Percentiles rank a stretch among this genome's conserved stretches.
These are phyloP conservation scores for Himalopsyche japonica DNA, from an alignment of 2,888 invertebrate species.

Conservation along the genomic window DNA sequence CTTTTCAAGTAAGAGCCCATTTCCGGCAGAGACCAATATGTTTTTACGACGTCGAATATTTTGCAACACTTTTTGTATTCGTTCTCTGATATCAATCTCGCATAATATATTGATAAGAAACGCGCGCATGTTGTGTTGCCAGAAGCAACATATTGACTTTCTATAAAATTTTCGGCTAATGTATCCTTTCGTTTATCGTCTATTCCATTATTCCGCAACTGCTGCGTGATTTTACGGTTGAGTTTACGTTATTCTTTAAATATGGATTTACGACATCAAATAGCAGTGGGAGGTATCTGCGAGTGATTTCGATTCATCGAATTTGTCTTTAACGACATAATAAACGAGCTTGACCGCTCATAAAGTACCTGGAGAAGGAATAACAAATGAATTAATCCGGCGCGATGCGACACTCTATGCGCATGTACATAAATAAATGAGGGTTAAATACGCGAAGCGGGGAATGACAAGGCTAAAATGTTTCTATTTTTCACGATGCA, in stretches of 20 bases:
- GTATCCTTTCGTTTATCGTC: background rate
- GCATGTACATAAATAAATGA: background rate
- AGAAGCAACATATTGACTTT: background rate
- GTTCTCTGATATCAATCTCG: background rate
- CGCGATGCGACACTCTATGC: background rate
- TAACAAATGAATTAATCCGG: background rate
- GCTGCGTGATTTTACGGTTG: constrained; percentile 1
- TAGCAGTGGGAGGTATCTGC: background rate
- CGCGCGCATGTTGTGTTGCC: background rate
- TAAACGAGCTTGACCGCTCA: background rate
- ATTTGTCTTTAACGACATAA: background rate
- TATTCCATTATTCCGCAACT: background rate
- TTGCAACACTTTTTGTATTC: background rate
- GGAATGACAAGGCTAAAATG: background rate
- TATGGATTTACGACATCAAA: background rate
- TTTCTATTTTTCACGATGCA: background rate
- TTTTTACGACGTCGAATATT: background rate
- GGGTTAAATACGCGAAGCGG: background rate
- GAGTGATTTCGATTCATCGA: background rate
- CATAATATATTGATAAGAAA: background rate
- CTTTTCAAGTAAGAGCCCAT: background rate
- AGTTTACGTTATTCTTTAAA: background rate
- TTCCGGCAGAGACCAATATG: background rate
- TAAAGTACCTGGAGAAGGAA: background rate
- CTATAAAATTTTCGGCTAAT: background rate